phyloP scores from a whole-genome alignment of 2,888 invertebrate genomes.

The Lysandra coridon region DNA sequence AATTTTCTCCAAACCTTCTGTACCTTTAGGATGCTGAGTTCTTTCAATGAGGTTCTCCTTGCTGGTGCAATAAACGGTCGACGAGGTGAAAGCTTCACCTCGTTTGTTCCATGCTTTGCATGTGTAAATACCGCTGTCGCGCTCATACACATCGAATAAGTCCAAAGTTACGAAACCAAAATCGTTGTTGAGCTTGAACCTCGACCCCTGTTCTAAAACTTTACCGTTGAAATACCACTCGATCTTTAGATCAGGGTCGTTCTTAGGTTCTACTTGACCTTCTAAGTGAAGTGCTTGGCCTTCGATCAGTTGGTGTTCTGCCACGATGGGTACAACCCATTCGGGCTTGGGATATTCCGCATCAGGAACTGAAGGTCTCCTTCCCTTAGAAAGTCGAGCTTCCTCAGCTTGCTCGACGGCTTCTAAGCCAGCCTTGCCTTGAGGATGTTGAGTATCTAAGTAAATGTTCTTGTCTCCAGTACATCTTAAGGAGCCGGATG shows the following conservation, averaged over 20 bases:
- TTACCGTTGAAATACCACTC: conserved; percentile 98
- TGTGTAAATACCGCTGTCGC: conserved; percentile 96
- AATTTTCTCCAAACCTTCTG: conserved; percentile 94
- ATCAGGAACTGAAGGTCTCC: conserved; percentile 86
- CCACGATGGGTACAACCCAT: conserved; percentile 90
- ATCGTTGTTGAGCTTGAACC: conserved; percentile 96
- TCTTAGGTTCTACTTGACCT: conserved; percentile 96
- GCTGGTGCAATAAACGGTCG: conserved; percentile 90
- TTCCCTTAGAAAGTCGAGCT: conserved; percentile 86
- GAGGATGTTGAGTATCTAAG: conserved; percentile 96
- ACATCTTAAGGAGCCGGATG: conserved; percentile 93
- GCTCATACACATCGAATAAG: conserved; percentile 93
- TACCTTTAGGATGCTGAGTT: conserved; percentile 97
- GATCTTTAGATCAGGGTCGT: conserved; percentile 93
- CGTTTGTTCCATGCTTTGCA: conserved; percentile 93
- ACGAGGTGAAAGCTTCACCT: conserved; percentile 95
- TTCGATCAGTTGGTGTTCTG: conserved; percentile 90
- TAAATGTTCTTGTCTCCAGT: conserved; percentile 89
- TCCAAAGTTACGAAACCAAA: conserved; percentile 98
- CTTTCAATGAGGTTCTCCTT: conserved; percentile 91
- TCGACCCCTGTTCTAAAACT: conserved; percentile 90
- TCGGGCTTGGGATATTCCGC: conserved; percentile 90
- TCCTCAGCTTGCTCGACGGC: conserved; percentile 95
- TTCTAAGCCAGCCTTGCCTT: conserved; percentile 93
- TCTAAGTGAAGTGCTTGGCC: conserved; percentile 94